These are phyloP conservation scores for Lepus oiostolus DNA, from an alignment of 2,797 vertebrate genomes.

Conservation along the genomic window DNA sequence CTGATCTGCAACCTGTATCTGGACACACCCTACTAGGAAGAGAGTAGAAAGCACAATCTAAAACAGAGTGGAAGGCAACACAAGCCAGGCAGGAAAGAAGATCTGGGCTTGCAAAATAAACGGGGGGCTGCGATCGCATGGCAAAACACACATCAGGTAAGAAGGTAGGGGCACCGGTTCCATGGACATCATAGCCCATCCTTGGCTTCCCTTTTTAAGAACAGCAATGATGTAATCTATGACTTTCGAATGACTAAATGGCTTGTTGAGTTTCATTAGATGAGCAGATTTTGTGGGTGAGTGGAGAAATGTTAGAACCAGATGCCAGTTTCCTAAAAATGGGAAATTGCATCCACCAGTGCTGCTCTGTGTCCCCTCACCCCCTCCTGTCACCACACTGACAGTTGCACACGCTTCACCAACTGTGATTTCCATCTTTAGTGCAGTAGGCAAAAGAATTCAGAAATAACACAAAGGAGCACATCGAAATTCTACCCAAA, in stretches of 20 bases:
- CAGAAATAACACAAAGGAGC: background rate
- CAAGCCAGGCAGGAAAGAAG: background rate
- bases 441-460: background rate
- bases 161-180: background rate
- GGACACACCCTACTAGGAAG: background rate
- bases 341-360: background rate
- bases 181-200: background rate
- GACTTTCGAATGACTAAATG: background rate
- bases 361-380: background rate
- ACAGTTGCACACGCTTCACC: background rate
- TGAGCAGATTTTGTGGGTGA: conserved; percentile 32
- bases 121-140: background rate
- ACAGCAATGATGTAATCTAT: conserved; percentile 4
- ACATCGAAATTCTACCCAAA: conserved; percentile 39
- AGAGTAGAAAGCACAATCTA: conserved; percentile 13
- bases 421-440: conserved; percentile 8
- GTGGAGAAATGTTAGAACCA: conserved; percentile 27
- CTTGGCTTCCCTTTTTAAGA: conserved; percentile 6
- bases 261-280: conserved; percentile 39
- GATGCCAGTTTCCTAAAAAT: conserved; percentile 39
- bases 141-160: background rate
- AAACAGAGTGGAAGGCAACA: background rate
- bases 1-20: background rate
- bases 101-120: background rate
- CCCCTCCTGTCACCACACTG: background rate